These are phyloP conservation scores for Sigmodon hispidus DNA, from an alignment of 2,113 vertebrate species.

Conservation along the genomic window DNA sequence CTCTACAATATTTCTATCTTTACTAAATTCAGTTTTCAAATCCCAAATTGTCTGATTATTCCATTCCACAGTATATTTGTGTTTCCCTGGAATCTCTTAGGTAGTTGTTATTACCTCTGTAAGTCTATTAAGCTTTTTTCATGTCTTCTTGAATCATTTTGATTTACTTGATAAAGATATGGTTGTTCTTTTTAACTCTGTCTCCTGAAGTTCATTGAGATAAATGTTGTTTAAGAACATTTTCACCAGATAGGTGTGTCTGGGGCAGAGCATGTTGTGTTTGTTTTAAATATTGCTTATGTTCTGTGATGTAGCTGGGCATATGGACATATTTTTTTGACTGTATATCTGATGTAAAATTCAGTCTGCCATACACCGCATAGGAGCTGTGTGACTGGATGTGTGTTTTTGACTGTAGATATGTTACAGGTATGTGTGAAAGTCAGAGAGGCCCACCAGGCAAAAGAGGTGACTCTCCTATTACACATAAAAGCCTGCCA, in stretches of 20 bases:
- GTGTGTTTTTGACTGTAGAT: neutral
- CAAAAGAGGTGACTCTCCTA: neutral
- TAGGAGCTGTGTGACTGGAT: neutral
- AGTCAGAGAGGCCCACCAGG: neutral
- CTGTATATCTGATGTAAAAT: neutral
- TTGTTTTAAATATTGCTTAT: neutral
- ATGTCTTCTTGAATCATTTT: neutral
- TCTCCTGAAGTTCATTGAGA: neutral
- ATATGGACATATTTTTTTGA: neutral
- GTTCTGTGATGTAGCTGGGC: neutral
- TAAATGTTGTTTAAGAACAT: neutral
- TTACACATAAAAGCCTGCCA: neutral
- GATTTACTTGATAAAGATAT: neutral
- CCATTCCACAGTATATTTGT: neutral
- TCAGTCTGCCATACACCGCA: neutral
- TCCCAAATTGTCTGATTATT: neutral
- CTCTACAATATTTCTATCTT: neutral
- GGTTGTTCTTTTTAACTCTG: neutral
- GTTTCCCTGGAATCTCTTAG: too few relatives aligned
- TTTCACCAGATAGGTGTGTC: too few relatives aligned
- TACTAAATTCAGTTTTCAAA: neutral
- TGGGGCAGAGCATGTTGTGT: neutral
- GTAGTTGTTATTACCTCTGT: neutral
- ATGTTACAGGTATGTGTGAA: neutral
- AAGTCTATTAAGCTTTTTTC: neutral